These are phyloP conservation scores for Noctua janthe DNA, from an alignment of 2,888 invertebrate genomes.

Conservation along the genomic window DNA sequence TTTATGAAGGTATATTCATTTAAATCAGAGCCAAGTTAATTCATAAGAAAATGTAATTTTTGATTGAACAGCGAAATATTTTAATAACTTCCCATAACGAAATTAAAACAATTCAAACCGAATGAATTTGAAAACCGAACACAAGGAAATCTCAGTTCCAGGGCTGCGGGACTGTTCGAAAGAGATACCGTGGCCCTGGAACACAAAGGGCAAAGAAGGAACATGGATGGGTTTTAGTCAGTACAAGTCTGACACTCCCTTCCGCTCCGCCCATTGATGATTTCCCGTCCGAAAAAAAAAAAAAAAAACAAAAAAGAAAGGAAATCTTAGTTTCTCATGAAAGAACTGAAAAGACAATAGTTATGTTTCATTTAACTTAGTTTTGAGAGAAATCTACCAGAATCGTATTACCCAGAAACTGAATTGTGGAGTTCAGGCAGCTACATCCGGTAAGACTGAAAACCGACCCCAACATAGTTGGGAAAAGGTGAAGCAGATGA, in stretches of 20 bases:
- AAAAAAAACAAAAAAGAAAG: too few species aligned
- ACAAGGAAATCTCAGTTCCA: conserved; percentile 42
- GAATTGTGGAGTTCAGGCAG: neutral
- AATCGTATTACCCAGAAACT: neutral
- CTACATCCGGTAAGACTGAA: neutral
- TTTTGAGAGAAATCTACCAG: conserved; percentile 19
- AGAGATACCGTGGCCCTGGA: too few species aligned
- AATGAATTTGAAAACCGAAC: conserved; percentile 20
- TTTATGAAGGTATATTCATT: neutral
- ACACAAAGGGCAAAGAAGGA: too few species aligned
- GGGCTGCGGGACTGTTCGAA: too few species aligned
- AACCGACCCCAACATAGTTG: neutral
- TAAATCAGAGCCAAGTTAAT: neutral
- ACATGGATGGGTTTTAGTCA: too few species aligned
- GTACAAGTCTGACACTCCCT: too few species aligned
- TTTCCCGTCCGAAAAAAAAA: too few species aligned
- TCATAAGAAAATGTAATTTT: conserved; percentile 19
- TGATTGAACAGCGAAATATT: conserved; percentile 8
- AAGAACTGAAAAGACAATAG: conserved; percentile 36
- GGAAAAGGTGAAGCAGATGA: neutral
- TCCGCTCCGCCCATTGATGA: too few species aligned
- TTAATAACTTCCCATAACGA: conserved; percentile 44
- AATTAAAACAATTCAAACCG: conserved; percentile 30
- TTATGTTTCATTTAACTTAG: neutral
- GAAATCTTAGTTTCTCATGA: conserved; percentile 50